phyloP scores from a whole-genome alignment of 2,888 invertebrate species.

The Cephus sareptanus region DNA sequence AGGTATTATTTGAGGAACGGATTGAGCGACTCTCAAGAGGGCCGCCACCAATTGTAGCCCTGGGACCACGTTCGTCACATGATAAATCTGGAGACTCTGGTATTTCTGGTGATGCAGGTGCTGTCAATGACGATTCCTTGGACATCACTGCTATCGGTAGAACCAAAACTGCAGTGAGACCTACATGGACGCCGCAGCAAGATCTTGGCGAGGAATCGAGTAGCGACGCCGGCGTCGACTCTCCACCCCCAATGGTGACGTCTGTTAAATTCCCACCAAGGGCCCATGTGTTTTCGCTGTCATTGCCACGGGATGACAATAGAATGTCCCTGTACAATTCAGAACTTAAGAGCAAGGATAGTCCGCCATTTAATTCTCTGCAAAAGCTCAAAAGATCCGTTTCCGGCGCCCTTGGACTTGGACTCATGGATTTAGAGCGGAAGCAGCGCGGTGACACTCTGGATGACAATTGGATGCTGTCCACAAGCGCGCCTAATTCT shows the following conservation, averaged over 20 bases:
- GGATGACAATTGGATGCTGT: conserved; percentile 84
- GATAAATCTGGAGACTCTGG: conserved; percentile 88
- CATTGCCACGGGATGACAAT: conserved; percentile 76
- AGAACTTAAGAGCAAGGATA: conserved; percentile 66
- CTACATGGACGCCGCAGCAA: conserved; percentile 87
- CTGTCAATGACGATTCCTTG: conserved; percentile 64
- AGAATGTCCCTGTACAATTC: conserved; percentile 45
- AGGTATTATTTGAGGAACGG: conserved; percentile 68
- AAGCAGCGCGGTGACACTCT: conserved; percentile 63
- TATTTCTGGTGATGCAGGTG: conserved; percentile 83
- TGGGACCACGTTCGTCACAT: conserved; percentile 68
- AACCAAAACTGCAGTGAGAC: conserved; percentile 41
- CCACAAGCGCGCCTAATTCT: conserved; percentile 83
- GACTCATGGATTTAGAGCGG: conserved; percentile 68
- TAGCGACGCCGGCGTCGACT: conserved; percentile 59
- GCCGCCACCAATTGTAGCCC: conserved; percentile 65
- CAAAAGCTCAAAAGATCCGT: conserved; percentile 80
- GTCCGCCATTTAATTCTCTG: conserved; percentile 71
- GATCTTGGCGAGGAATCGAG: conserved; percentile 78
- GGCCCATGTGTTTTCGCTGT: conserved; percentile 80
- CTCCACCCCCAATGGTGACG: conserved; percentile 50
- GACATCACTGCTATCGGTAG: conserved; percentile 44
- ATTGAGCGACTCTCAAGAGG: conserved; percentile 70
- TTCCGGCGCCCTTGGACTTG: conserved; percentile 72
- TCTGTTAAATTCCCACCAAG: conserved; percentile 63